Conservation (phyloP, 2,797 vertebrate genomes). For the Dendrocincla tyrannina region DNA sequence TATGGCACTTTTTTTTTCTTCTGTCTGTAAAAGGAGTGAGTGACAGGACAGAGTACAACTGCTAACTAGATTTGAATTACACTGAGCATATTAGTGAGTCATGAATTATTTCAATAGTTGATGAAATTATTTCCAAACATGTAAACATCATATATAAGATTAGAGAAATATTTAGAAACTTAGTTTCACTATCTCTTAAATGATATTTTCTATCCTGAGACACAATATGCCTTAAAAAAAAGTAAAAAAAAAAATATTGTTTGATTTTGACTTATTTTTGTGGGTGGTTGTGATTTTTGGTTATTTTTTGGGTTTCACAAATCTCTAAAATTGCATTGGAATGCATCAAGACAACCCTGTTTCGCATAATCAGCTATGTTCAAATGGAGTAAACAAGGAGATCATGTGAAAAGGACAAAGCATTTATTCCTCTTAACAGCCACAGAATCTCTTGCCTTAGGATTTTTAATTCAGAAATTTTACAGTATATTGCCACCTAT, state of each 20-base stretch:
- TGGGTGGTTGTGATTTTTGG: rapidly evolving
- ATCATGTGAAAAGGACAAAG: not conserved
- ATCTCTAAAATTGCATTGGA: not conserved
- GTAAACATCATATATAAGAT: not conserved
- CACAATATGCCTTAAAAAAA: not conserved
- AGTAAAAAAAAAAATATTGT: not conserved
- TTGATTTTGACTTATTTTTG: not conserved
- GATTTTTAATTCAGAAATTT: not conserved
- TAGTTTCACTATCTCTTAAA: not conserved
- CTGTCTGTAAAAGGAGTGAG: not conserved
- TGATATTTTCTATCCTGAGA: rapidly evolving
- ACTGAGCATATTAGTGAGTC: not conserved
- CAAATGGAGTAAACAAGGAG: not conserved
- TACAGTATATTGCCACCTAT: not conserved
- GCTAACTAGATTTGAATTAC: not conserved
- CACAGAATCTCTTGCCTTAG: not conserved
- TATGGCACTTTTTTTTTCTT: not conserved
- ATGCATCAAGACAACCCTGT: not conserved
- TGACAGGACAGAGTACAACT: not conserved
- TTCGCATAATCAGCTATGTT: not conserved
- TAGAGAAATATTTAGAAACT: not conserved
- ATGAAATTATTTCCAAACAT: not conserved
- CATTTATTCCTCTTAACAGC: not conserved
- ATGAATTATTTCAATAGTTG: not conserved
- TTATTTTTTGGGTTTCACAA: not conserved